These are phyloP conservation scores for Orgyia antiqua DNA, from an alignment of 2,888 invertebrate genomes.

Conservation along the genomic window DNA sequence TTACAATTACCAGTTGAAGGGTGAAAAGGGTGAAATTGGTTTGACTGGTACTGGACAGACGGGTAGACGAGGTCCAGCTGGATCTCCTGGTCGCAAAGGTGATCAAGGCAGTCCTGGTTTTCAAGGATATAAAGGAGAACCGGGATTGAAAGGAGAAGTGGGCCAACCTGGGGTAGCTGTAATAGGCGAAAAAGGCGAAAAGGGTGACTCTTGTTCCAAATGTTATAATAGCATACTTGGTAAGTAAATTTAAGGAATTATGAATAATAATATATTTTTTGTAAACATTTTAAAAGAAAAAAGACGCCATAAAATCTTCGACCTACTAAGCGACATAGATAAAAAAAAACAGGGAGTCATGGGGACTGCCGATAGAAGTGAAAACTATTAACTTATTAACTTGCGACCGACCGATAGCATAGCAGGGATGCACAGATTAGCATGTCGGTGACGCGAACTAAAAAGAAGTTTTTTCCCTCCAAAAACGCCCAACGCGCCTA, in stretches of 20 bases:
- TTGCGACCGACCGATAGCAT: too few relatives aligned
- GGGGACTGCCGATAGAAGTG: too few relatives aligned
- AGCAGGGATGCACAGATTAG: too few relatives aligned
- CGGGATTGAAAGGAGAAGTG: slow-evolving; percentile 43
- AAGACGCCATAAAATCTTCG: too few relatives aligned
- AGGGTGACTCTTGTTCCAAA: slow-evolving; percentile 19
- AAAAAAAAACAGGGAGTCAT: too few relatives aligned
- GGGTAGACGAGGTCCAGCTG: slow-evolving; percentile 27
- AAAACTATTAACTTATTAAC: too few relatives aligned
- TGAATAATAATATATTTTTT: background rate
- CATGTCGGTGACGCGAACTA: too few relatives aligned
- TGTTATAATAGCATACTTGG: background rate
- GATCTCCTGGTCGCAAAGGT: slow-evolving; percentile 23
- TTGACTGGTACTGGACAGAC: slow-evolving; percentile 36
- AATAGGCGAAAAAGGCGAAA: slow-evolving; percentile 53
- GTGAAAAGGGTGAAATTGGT: slow-evolving; percentile 47
- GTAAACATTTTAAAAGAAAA: too few relatives aligned
- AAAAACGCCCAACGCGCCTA: too few relatives aligned
- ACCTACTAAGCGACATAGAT: too few relatives aligned
- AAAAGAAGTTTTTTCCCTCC: too few relatives aligned
- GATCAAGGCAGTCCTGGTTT: slow-evolving; percentile 33
- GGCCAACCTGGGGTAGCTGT: slow-evolving; percentile 48
- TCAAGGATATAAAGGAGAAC: slow-evolving; percentile 35
- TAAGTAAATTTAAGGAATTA: too few relatives aligned
- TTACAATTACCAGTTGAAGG: slow-evolving; percentile 39